A percentile compares a stretch with the other conserved stretches of the same genome.
Conservation (phyloP, 2,113 vertebrate genomes). For the Castor canadensis region DNA sequence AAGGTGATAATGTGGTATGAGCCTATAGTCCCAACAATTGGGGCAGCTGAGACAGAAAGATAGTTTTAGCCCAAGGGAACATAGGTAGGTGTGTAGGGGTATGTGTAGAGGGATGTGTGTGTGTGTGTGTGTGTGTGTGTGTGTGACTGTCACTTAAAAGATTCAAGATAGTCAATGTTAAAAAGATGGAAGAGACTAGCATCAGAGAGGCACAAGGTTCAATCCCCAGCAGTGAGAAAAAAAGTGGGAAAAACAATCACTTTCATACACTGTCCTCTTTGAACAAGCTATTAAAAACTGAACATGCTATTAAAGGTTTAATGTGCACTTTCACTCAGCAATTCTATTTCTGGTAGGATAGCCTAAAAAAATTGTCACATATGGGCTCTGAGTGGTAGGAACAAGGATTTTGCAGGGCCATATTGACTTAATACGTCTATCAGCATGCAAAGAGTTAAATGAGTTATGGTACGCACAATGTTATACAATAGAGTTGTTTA, state of each 20-base stretch:
- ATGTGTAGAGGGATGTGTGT: too few species aligned
- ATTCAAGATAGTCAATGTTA: not conserved
- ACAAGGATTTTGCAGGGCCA: not conserved
- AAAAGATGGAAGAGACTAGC: not conserved
- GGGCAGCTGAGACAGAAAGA: not conserved
- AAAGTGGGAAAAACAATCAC: not conserved
- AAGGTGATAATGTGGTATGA: not conserved
- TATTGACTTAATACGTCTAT: not conserved
- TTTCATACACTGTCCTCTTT: not conserved
- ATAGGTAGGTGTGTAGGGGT: too few species aligned
- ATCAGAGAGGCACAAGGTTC: not conserved
- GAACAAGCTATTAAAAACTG: not conserved
- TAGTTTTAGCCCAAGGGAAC: not conserved
- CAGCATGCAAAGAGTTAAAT: not conserved
- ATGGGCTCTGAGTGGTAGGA: not conserved
- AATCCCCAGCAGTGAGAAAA: too few species aligned
- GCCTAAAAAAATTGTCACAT: constrained; percentile 8
- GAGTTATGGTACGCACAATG: not conserved
- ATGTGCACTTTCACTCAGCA: not conserved
- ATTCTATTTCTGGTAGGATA: constrained; percentile 16
- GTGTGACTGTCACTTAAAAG: not conserved
- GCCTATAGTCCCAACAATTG: not conserved
- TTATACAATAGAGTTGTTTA: not conserved
- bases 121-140: too few species aligned
- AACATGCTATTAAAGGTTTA: not conserved